Evolutionary conservation across 2,113 vertebrate species (phyloP), one percentile per base, ranked within the genome.

Genomic region (Callospermophilus lateralis): DNA sequence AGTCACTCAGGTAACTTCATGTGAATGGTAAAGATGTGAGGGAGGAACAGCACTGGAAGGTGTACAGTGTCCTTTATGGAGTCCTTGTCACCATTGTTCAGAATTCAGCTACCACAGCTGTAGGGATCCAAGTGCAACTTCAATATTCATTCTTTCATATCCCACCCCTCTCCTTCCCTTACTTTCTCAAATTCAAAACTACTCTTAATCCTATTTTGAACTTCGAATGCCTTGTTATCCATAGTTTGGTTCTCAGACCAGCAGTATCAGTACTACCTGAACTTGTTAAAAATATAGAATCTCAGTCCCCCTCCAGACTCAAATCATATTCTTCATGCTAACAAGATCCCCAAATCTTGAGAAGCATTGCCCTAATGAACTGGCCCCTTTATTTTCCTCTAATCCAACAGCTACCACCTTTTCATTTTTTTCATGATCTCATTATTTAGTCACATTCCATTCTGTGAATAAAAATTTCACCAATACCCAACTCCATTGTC

Each of bases 121-220:
- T 48, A 63, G 67, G 39, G 6, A 90, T 39, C 37, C 73, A 39
- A n/a, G 6, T 58, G 37, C n/a, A 74, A 42, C 37, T 53, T 84
- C 39, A 28, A 45, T 95, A 34, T 1, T 81, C 13, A 28, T 1
- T 80, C 68, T 70, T 17, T 84, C 22, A 63, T 11, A 24, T 51
- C 15, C 63, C 13, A 72, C 9, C 86, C 53, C 55, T 6, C 37
- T 37, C 61, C 4, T 15, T 73, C 17, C 55, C 70, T 73, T 12
- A 91, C 28, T 58, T n/a, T 94, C 32, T 96, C 48, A 78, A 65
- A 55, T 96, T 93, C 16, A 96, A 58, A 95, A 68, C 26, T 10
- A 34, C 48, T 77, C 77, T 92, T 78, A 17, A 58, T 51, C 30
- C 77, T 95, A 76, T 80, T 80, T 91, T 77, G 55, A 76, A 84